These are phyloP conservation scores for Clanis bilineata DNA, from an alignment of 2,888 invertebrate genomes.

Conservation along the genomic window DNA sequence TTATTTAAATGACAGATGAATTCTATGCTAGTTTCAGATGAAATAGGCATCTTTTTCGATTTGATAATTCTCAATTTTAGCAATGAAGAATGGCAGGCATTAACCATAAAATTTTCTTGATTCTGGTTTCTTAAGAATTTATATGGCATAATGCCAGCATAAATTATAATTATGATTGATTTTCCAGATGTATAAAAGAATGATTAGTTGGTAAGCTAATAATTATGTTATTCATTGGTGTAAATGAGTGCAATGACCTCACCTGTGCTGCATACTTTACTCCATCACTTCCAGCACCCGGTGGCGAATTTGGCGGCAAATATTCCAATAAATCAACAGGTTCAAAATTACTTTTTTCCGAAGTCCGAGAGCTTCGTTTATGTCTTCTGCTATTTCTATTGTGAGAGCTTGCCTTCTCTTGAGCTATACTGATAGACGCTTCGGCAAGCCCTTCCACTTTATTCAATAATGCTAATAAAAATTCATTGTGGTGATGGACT, in stretches of 20 bases:
- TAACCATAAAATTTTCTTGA: no score
- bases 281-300: slow-evolving; percentile 75
- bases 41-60: no score
- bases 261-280: slow-evolving; percentile 78
- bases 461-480: slow-evolving; percentile 89
- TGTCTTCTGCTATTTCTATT: slow-evolving; percentile 72
- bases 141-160: no score
- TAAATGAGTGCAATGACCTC: slow-evolving; percentile 15
- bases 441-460: slow-evolving; percentile 84
- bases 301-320: slow-evolving; percentile 79
- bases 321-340: slow-evolving; percentile 83
- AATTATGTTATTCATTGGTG: background rate
- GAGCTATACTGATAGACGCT: slow-evolving; percentile 65
- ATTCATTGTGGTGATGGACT: slow-evolving; percentile 92
- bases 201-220: background rate
- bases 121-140: no score
- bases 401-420: slow-evolving; percentile 69
- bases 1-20: background rate
- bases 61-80: no score
- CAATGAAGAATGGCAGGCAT: no score
- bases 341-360: slow-evolving; percentile 84
- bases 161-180: no score
- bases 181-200: no score
- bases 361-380: slow-evolving; percentile 79
- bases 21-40: no score